phyloP scores from a whole-genome alignment of 2,888 invertebrate genomes.

The Suillia variegata region DNA sequence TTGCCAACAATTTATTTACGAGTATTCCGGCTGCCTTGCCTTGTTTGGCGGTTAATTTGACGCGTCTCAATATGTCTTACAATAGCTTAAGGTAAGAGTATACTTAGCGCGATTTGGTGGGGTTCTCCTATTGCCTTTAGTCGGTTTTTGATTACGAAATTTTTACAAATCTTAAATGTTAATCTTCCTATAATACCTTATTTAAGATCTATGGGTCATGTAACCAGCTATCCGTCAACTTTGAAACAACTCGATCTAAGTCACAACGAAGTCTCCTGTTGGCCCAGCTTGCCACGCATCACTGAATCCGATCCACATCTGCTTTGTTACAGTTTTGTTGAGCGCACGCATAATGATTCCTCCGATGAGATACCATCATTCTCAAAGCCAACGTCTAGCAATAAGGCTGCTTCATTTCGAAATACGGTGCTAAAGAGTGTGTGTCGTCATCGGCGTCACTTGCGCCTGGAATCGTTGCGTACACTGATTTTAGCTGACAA shows the following conservation, averaged over 20 bases:
- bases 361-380: conserved; percentile 41
- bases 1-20: conserved; percentile 89
- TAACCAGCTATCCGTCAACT: conserved; percentile 87
- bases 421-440: conserved; percentile 79
- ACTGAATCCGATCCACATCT: conserved; percentile 69
- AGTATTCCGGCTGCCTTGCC: conserved; percentile 86
- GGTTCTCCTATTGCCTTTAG: too few relatives aligned
- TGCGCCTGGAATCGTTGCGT: conserved; percentile 66
- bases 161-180: not conserved
- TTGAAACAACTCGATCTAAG: conserved; percentile 92
- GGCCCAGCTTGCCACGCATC: conserved; percentile 85
- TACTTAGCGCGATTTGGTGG: too few relatives aligned
- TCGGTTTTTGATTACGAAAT: not conserved
- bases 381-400: conserved; percentile 37
- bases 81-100: conserved; percentile 73
- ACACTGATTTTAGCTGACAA: conserved; percentile 81
- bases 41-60: conserved; percentile 86
- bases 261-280: conserved; percentile 87
- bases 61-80: conserved; percentile 87
- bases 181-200: not conserved
- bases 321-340: conserved; percentile 71
- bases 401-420: conserved; percentile 66
- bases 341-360: conserved; percentile 35
- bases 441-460: conserved; percentile 83
- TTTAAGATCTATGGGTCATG: conserved; percentile 77